Conservation (phyloP, 2,888 invertebrate genomes). For the Drosophila paucipuncta region DNA sequence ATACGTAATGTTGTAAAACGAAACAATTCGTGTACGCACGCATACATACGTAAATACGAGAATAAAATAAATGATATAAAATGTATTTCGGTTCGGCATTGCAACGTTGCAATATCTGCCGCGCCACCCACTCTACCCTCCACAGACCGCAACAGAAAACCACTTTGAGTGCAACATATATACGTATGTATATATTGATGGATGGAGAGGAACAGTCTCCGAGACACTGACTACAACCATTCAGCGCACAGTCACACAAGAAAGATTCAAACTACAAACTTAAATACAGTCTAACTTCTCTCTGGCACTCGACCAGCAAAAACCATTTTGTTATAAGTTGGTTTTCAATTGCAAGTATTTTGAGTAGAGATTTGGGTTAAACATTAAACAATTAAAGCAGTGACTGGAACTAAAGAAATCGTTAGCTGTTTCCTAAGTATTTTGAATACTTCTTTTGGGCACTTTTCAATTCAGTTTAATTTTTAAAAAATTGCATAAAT, state of each 20-base stretch:
- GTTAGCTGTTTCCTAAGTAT: neutral
- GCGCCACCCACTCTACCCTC: conserved; percentile 4
- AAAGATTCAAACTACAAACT: neutral
- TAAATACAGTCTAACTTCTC: neutral
- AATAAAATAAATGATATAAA: conserved; percentile 69
- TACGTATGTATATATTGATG: conserved; percentile 4
- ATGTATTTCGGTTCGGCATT: conserved; percentile 59
- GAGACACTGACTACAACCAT: conserved; percentile 35
- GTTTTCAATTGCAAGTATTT: neutral
- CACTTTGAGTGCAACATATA: conserved; percentile 66
- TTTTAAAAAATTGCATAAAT: neutral
- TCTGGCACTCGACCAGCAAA: neutral
- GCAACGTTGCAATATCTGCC: conserved; percentile 59
- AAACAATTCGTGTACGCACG: conserved; percentile 57
- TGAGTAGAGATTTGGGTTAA: neutral
- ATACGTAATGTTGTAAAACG: conserved; percentile 64
- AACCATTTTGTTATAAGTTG: neutral
- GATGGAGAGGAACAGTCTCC: conserved; percentile 6
- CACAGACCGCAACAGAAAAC: conserved; percentile 11
- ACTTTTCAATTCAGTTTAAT: neutral
- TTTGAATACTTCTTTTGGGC: neutral
- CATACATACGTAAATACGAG: conserved; percentile 9
- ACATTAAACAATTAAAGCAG: neutral
- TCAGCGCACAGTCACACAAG: neutral
- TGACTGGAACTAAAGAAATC: neutral